Evolutionary conservation across 2,797 vertebrate genomes (phyloP), one percentile per base, ranked within the genome.

Genomic region (Propithecus deckenii): DNA sequence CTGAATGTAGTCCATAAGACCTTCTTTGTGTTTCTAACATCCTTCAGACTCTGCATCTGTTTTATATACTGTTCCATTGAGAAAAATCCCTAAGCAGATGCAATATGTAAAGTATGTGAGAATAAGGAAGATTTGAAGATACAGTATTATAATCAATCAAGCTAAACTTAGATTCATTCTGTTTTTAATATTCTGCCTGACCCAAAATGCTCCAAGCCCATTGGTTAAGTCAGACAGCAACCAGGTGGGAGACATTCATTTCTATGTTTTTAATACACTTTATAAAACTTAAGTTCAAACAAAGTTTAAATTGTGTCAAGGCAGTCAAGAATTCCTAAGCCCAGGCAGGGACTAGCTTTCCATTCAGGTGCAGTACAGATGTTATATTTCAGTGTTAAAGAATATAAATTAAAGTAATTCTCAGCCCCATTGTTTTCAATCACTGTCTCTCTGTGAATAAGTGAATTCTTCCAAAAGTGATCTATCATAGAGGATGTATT

Each of bases 91-190:
- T 88, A 85, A 95, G 74, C 76, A 86, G 86, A 95, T 71, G 76
- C 43, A 86, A 48, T 65, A 75, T 90, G 28, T 76, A 89, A 94
- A 89, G 43, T 46, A 91, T 7, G 1, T 38, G 72, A 96, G 72
- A 80, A 79, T 74, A 87, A 94, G 91, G 88, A 92, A 96, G 14
- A 87, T 75, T 63, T 85, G 59, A 86, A 85, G 38, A 87, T 46
- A 86, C 0, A 46, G 15, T 74, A 72, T 84, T 74, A 89, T 71
- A 75, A 95, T 95, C 80, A 80, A 32, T 97, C 91, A 97, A 96
- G 35, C 65, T 95, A 93, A 95, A 97, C 83, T 74, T 88, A 93
- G 35, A 89, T 89, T 76, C 78, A 55, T 80, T 96, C 79, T 95
- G 80, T 85, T 95, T 95, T 72, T 65, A 93, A 57, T 96, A 85